A percentile compares a stretch with the other conserved stretches of the same genome.
Conservation (phyloP, 2,888 invertebrate species). For the Phengaris alcon region DNA sequence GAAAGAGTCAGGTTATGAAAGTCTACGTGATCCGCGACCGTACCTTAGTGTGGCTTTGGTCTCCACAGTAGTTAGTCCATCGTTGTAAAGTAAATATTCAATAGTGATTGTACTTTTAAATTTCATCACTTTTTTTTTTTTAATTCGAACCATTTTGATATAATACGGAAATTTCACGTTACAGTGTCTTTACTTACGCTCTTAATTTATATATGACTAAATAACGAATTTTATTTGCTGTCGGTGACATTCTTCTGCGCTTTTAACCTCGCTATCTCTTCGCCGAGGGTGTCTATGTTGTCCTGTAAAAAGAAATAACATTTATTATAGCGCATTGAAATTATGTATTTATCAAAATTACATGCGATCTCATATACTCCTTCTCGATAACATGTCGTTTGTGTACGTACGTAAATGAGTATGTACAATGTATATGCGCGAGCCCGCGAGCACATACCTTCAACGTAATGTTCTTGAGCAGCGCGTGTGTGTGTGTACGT, state of each 20-base stretch:
- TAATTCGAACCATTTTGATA: too few relatives aligned
- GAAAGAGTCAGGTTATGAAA: too few relatives aligned
- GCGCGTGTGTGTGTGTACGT: background rate
- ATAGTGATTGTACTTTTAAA: background rate
- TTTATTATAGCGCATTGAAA: background rate
- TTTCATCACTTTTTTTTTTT: background rate
- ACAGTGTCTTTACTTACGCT: background rate
- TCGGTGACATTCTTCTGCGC: slow-evolving; percentile 43
- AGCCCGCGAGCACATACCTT: background rate
- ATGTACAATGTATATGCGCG: background rate
- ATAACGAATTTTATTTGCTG: slow-evolving; percentile 30
- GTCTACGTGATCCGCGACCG: too few relatives aligned
- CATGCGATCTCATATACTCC: too few relatives aligned
- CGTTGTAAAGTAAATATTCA: background rate
- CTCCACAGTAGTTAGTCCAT: background rate
- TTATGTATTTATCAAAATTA: too few relatives aligned
- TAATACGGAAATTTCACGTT: too few relatives aligned
- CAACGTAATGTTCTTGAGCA: background rate
- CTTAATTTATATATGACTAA: background rate
- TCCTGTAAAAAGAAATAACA: slow-evolving; percentile 74
- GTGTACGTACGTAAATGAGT: background rate
- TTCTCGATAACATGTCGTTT: too few relatives aligned
- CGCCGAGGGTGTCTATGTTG: slow-evolving; percentile 88
- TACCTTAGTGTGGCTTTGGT: background rate
- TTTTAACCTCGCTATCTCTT: slow-evolving; percentile 85